Percentiles rank a stretch among this genome's conserved stretches.
Evolutionary conservation across 2,797 vertebrate genomes (phyloP).

Genomic region (Oophaga sylvatica): DNA sequence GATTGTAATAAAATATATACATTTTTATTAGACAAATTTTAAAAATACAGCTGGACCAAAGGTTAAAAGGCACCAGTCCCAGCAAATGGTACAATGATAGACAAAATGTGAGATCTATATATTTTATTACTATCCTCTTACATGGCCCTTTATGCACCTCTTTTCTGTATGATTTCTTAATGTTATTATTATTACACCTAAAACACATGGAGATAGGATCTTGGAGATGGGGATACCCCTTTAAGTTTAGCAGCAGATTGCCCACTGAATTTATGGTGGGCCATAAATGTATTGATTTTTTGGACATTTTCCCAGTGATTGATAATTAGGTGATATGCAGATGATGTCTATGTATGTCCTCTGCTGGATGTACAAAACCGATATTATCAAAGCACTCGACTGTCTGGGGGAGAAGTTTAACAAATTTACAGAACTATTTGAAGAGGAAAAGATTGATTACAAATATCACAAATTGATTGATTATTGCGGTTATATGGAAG

Average conservation of each 20-base stretch:
- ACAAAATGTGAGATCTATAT: too few relatives aligned
- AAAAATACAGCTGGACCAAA: too few relatives aligned
- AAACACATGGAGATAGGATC: too few relatives aligned
- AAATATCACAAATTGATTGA: background rate
- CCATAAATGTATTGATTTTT: background rate
- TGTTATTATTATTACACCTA: background rate
- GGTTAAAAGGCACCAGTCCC: too few relatives aligned
- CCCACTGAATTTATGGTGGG: background rate
- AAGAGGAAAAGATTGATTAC: background rate
- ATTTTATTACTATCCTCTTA: background rate
- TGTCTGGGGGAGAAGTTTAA: background rate
- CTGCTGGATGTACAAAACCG: background rate
- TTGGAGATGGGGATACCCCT: background rate
- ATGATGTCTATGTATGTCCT: background rate
- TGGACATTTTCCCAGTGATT: background rate
- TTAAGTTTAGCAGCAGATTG: background rate
- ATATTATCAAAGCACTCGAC: background rate
- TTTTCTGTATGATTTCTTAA: too few relatives aligned
- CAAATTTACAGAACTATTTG: too few relatives aligned
- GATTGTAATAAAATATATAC: too few relatives aligned
- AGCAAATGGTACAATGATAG: too few relatives aligned
- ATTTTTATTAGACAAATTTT: too few relatives aligned
- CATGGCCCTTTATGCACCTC: background rate
- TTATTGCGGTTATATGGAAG: background rate
- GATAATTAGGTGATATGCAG: background rate